Percentiles rank a stretch among this genome's conserved stretches.
phyloP scores from a whole-genome alignment of 2,797 vertebrate species.

The Mus minutoides region DNA sequence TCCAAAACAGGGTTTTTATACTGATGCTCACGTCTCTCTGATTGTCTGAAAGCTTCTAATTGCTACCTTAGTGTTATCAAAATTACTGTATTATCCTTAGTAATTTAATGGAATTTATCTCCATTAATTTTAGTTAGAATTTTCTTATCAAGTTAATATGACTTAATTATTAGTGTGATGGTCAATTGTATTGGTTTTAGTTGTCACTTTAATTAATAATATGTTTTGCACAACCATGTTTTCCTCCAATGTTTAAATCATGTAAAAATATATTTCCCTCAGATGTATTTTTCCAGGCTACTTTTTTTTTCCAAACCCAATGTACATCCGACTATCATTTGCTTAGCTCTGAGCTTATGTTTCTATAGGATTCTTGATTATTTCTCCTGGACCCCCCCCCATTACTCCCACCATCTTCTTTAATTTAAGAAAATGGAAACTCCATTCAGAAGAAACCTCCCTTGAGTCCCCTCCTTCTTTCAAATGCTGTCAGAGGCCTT shows the following conservation, averaged over 20 bases:
- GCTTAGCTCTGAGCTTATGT: neutral
- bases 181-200: conserved; percentile 79
- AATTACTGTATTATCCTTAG: conserved; percentile 71
- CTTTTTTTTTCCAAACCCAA: conserved; percentile 35
- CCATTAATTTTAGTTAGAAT: conserved; percentile 78
- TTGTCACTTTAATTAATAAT: conserved; percentile 69
- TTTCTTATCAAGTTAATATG: conserved; percentile 64
- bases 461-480: neutral
- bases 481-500: neutral
- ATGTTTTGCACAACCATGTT: conserved; percentile 78
- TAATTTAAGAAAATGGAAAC: conserved; percentile 22
- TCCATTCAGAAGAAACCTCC: neutral
- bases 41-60: conserved; percentile 75
- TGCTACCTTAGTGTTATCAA: conserved; percentile 58
- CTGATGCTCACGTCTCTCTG: conserved; percentile 60
- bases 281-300: neutral
- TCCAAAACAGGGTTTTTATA: conserved; percentile 48
- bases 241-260: conserved; percentile 61
- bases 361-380: neutral
- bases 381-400: neutral
- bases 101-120: conserved; percentile 78
- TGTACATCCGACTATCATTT: neutral
- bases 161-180: neutral
- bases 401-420: neutral
- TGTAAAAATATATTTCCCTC: neutral